Evolutionary conservation across 2,797 vertebrate species (phyloP), one percentile per base, ranked within the genome.

Genomic region (Cryptoprocta ferox): DNA sequence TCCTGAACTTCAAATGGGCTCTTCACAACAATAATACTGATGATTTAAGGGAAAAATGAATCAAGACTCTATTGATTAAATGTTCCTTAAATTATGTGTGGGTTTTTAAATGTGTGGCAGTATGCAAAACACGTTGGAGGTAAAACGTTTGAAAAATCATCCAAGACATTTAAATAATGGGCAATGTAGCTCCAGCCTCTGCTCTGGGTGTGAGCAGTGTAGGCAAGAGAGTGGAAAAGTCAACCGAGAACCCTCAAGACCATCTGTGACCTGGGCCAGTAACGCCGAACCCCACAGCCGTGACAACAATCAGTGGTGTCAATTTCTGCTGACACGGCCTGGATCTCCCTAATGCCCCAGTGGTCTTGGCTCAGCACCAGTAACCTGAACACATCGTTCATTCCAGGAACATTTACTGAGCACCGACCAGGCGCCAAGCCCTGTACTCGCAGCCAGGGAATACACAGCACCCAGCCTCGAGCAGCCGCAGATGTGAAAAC

Each of bases 21-120:
- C 97, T 97, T 98, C 92, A 97, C 95, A 98, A 98, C 97, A 98
- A 98, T 97, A 98, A 97, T 98, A 97, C 97, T 98, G 96, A 98
- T 98, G 98, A 98, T 98, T 98, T 98, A 97, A 98, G 96, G 92
- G 97, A 97, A 98, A 98, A 98, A 97, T 98, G 97, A 98, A 98
- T 98, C 97, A 98, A 97, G 97, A 96, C 95, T 92, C 96, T 98
- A 98, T 98, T 98, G 98, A 98, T 98, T 98, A 98, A 97, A 98
- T 96, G 97, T 97, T 98, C 97, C 97, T 96, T 98, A 98, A 98
- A 98, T 98, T 98, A 97, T 94, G 95, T 89, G 97, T 97, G 91
- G 79, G 96, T 93, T 98, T 97, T 94, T 95, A 98, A 97, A 89
- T 18, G 90, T 92, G 96, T 86, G 82, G 89, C 91, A 91, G 82